Evolutionary conservation across 2,888 invertebrate genomes (phyloP).

Genomic region (Laothoe populi): DNA sequence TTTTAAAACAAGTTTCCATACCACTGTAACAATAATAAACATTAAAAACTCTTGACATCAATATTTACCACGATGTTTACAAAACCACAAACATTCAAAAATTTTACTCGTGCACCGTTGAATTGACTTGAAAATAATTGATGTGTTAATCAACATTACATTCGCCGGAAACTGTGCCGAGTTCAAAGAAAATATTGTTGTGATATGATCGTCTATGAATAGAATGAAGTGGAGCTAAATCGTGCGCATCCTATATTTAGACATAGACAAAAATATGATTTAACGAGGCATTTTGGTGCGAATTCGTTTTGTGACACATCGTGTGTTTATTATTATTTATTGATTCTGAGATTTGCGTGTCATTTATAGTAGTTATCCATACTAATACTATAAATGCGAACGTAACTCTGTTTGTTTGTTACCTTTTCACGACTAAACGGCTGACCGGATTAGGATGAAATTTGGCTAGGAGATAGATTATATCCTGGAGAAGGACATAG

Average conservation of each 20-base stretch:
- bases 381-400: too few relatives aligned
- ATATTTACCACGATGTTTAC: slow-evolving; percentile 11
- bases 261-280: background rate
- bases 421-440: too few relatives aligned
- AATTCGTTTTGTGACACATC: too few relatives aligned
- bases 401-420: too few relatives aligned
- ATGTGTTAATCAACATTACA: slow-evolving; percentile 7
- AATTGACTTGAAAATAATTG: slow-evolving; percentile 10
- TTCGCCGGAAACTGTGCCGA: background rate
- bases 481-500: too few relatives aligned
- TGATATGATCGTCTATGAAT: slow-evolving; percentile 28
- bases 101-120: background rate
- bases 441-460: too few relatives aligned
- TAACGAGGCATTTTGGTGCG: too few relatives aligned
- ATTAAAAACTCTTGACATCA: background rate
- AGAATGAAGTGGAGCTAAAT: background rate
- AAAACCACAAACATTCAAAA: slow-evolving; percentile 13
- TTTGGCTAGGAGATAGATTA: too few relatives aligned
- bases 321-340: too few relatives aligned
- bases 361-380: too few relatives aligned
- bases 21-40: background rate
- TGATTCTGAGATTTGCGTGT: too few relatives aligned
- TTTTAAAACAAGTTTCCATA: slow-evolving; percentile 2
- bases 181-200: slow-evolving; percentile 32
- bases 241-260: background rate